Percentiles rank a stretch among this genome's conserved stretches.
These are phyloP conservation scores for Sebastes nivosus DNA, from an alignment of 2,797 vertebrate genomes.

Conservation along the genomic window DNA sequence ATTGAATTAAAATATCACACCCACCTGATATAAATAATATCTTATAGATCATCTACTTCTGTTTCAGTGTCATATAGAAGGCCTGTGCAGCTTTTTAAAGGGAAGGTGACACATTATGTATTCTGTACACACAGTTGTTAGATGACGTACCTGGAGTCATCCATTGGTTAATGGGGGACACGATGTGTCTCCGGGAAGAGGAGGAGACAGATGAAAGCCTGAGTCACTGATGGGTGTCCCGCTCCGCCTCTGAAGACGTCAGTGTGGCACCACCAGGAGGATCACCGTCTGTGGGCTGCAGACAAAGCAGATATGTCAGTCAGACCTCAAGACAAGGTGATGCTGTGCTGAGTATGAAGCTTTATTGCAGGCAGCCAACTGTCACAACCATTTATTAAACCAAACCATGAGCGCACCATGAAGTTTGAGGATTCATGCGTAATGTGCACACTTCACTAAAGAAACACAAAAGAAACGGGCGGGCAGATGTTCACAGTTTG, in stretches of 20 bases:
- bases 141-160: conserved; percentile 30
- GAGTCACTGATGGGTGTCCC: conserved; percentile 48
- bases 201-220: conserved; percentile 40
- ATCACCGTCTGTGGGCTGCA: no score
- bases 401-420: not conserved
- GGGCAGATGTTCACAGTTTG: conserved; percentile 45
- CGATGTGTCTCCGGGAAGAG: conserved; percentile 17
- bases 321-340: not conserved
- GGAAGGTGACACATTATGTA: not conserved
- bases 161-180: conserved; percentile 22
- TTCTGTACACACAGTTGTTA: conserved; percentile 13
- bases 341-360: not conserved
- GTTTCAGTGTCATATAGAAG: not conserved
- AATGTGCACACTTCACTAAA: not conserved
- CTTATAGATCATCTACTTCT: not conserved
- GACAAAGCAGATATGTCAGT: no score
- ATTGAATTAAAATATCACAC: not conserved
- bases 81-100: not conserved
- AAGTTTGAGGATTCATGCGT: conserved; percentile 1
- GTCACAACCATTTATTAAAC: not conserved
- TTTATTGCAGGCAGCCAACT: not conserved
- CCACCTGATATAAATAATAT: not conserved
- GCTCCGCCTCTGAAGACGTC: not conserved
- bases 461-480: conserved; percentile 14
- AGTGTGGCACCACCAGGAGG: no score